Evolutionary conservation across 2,113 vertebrate species (phyloP).

Genomic region (Corydoras maculifer): DNA sequence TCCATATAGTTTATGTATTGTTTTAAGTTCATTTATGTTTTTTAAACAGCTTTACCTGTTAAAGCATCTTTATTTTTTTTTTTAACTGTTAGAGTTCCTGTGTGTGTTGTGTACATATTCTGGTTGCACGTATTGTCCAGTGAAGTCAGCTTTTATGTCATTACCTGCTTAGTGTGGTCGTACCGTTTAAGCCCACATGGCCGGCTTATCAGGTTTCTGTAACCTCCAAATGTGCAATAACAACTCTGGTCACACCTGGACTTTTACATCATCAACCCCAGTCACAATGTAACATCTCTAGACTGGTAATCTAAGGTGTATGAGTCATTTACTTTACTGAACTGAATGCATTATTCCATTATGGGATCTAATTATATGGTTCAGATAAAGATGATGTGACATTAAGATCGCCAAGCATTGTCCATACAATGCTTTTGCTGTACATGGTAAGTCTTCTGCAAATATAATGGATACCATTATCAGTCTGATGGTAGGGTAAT

Average conservation of each 20-base stretch:
- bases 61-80: too few relatives aligned
- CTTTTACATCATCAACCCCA: too few relatives aligned
- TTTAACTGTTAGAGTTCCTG: too few relatives aligned
- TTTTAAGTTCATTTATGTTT: too few relatives aligned
- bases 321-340: not conserved
- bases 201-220: not conserved
- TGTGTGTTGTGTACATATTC: not conserved
- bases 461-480: not conserved
- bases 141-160: not conserved
- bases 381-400: not conserved
- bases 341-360: not conserved
- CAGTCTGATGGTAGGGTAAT: not conserved
- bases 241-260: too few relatives aligned
- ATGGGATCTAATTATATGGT: not conserved
- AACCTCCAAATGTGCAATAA: not conserved
- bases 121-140: not conserved
- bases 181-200: not conserved
- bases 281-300: too few relatives aligned
- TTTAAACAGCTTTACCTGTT: too few relatives aligned
- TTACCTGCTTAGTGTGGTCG: not conserved
- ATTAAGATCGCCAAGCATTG: not conserved
- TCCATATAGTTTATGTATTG: too few relatives aligned
- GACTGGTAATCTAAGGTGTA: too few relatives aligned
- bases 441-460: not conserved
- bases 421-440: not conserved